Percentiles rank a stretch among this genome's conserved stretches.
phyloP scores from a whole-genome alignment of 1,140 invertebrate species.

The Papilio aristodemus region DNA sequence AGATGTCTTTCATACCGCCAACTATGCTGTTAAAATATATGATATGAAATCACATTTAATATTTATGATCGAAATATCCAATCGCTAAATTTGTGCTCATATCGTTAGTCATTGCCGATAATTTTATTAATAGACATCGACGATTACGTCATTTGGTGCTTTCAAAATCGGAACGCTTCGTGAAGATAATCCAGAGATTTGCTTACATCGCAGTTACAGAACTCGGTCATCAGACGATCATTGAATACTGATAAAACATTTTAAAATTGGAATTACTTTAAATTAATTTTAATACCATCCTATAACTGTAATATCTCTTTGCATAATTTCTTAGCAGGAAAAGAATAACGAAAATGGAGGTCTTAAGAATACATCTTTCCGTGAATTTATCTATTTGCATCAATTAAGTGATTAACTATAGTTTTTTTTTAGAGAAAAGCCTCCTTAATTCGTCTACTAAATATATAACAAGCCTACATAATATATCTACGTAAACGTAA shows the following conservation, averaged over 20 bases:
- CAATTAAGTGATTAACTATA: too few relatives aligned
- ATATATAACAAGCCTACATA: too few relatives aligned
- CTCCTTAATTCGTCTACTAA: too few relatives aligned
- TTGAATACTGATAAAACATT: neutral
- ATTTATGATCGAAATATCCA: slow-evolving; percentile 6
- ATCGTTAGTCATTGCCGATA: slow-evolving; percentile 21
- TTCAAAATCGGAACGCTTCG: slow-evolving; percentile 6
- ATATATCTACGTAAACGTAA: too few relatives aligned
- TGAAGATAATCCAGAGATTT: neutral
- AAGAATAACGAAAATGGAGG: too few relatives aligned
- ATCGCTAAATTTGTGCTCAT: slow-evolving; percentile 1
- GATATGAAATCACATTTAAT: slow-evolving; percentile 7
- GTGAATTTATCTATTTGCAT: neutral
- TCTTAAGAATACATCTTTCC: neutral
- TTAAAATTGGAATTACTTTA: too few relatives aligned
- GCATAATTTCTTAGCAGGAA: too few relatives aligned
- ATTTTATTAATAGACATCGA: slow-evolving; percentile 11
- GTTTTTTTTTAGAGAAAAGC: too few relatives aligned
- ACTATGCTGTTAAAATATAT: neutral
- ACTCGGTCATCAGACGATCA: neutral
- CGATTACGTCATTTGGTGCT: slow-evolving; percentile 3
- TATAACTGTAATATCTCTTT: too few relatives aligned
- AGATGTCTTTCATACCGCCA: neutral
- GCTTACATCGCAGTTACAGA: neutral
- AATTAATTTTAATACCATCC: too few relatives aligned